These are phyloP conservation scores for Forficula auricularia DNA, from an alignment of 1,140 invertebrate species.

Conservation along the genomic window DNA sequence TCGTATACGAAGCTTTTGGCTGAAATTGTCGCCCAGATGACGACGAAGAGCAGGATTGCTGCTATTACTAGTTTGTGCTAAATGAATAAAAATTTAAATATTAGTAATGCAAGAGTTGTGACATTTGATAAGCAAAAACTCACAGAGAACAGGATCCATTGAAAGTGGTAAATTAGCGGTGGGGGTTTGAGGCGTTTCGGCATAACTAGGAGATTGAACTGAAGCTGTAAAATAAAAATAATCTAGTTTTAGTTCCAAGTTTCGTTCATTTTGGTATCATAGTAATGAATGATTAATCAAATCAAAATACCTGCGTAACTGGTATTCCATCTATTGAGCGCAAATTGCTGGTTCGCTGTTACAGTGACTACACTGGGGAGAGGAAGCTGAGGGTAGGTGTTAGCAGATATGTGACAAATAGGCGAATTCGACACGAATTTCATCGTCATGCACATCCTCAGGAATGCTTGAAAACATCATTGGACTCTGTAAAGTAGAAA, in stretches of 20 bases:
- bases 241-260: too few relatives aligned
- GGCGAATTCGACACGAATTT: conserved; percentile 97
- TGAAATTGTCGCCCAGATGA: conserved; percentile 91
- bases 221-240: conserved; percentile 36
- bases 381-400: conserved; percentile 88
- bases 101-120: conserved; percentile 6
- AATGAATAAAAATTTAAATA: conserved; percentile 12
- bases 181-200: conserved; percentile 46
- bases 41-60: conserved; percentile 47
- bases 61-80: conserved; percentile 50
- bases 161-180: conserved; percentile 72
- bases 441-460: conserved; percentile 94
- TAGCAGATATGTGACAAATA: conserved; percentile 91
- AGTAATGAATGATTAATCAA: background rate
- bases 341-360: conserved; percentile 91
- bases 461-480: conserved; percentile 95
- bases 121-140: too few relatives aligned
- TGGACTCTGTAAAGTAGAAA: conserved; percentile 54
- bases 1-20: conserved; percentile 79
- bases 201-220: conserved; percentile 65
- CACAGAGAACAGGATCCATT: conserved; percentile 88
- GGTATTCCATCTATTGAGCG: conserved; percentile 91
- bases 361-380: conserved; percentile 88
- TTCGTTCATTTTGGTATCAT: too few relatives aligned
- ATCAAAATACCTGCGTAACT: conserved; percentile 50